Conservation (phyloP, 2,113 vertebrate species). For the Pelvicachromis taeniatus region DNA sequence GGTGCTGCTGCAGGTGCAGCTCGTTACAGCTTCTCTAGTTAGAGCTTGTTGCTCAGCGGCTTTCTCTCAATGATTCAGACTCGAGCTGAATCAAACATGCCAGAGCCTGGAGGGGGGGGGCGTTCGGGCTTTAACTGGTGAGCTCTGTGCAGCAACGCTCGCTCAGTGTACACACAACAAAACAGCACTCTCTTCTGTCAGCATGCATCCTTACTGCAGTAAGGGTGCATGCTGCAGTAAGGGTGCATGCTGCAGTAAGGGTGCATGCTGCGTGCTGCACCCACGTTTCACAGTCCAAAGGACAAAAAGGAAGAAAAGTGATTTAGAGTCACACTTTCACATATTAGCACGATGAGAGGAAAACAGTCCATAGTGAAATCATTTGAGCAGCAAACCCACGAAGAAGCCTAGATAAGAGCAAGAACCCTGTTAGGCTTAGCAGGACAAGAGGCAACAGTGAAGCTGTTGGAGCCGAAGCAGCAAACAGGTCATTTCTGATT, state of each 20-base stretch:
- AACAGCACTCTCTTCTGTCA: background rate
- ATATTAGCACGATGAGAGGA: background rate
- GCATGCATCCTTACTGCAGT: too few species aligned
- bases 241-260: accelerated
- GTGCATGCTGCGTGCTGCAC: accelerated
- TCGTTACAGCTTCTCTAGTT: background rate
- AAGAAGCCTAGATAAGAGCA: background rate
- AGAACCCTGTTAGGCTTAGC: background rate
- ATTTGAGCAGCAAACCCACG: background rate
- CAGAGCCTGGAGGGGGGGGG: background rate
- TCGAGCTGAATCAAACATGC: background rate
- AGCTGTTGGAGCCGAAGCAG: background rate
- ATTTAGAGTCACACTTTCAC: too few species aligned
- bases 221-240: accelerated
- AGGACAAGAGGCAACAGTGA: accelerated
- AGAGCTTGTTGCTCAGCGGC: accelerated
- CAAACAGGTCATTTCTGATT: accelerated
- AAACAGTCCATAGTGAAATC: background rate
- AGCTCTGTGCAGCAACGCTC: background rate
- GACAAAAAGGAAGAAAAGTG: too few species aligned
- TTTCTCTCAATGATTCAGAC: background rate
- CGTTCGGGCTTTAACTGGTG: background rate
- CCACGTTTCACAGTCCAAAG: background rate
- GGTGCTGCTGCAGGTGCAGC: background rate
- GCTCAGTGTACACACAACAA: background rate